Base-by-base conservation (phyloP, 35 echinoderm and acorn worm species). In the Apostichopus japonicus region DNA sequence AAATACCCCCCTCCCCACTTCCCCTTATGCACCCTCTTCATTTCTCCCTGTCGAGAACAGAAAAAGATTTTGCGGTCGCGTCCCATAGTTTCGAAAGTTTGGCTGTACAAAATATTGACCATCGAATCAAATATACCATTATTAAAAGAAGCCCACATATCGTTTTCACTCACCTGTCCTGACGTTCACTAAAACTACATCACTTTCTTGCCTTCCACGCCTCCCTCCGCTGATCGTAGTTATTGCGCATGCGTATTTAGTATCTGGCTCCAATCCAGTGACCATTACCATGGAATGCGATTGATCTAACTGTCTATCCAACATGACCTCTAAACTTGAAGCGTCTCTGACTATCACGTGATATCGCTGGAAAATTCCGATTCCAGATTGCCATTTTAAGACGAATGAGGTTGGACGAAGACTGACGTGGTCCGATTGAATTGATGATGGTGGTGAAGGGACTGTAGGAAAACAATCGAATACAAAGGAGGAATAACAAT, bases 201-300 rank as follows among this genome's bases (percentile, higher is more conserved):
- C 55, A 67, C 84, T 87, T 27, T 87, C 84, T 55, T 58, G 21
- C 14, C 10, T 21, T 53, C 56, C 55, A 17, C 84, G 51, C 61
- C 14, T 19, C 56, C 84, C 84, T 57, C 55, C 84, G 13, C 84
- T 87, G 55, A 87, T 15, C 6, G 84, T 67, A 19, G 55, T 58
- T 21, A 87, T 55, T 87, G 84, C 52, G 84, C 84, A 87, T 87
- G 84, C 54, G 84, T 87, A 87, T 55, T 87, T 67, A 6, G 84
- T 87, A 19, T 87, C 84, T 6, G 84, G 84, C 61, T 87, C 54
- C 19, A 87, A 55, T 13, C 84, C 84, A 21, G 84, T 87, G 11
- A 87, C 54, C 84, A 56, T 21, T 19, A 67, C 15, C 51, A 53
- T 67, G 5, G 54, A 62, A n/a, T 61, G 17, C 55, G 51, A 19